Evolutionary conservation across 2,113 vertebrate genomes (phyloP), one percentile per base, ranked within the genome.

Genomic region (Actenoides lindsayi): DNA sequence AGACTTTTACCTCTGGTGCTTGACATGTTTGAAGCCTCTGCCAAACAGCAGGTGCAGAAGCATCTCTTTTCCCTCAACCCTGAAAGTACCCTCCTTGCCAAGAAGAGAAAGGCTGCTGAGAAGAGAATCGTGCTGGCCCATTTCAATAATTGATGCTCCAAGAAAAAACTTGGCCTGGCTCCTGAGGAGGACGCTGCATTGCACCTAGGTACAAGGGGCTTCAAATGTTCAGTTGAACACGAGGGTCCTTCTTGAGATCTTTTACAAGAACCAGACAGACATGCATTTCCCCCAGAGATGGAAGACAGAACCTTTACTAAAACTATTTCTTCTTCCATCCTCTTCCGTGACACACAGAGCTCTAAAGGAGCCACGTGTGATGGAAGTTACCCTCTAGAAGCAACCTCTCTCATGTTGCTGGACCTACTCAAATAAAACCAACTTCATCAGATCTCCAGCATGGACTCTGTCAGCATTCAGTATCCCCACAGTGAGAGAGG

Each of bases 321-420:
- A 19, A 57, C 23, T 25, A 39, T 18, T 51, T 42, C 37, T 44
- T 41, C 37, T 83, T 31, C 37, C 63, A 6, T 3, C 19, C 17
- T 25, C 20, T 48, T 21, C 27, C 3, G 18, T 2, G 9, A 39
- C 25, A 67, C 6, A 9, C 1, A 24, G 0, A 1, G 51, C 57
- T 93, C 71, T 68, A 54, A 46, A 39, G 48, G 33, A 91, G 17
- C 41, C 48, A 30, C 0, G 0, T 14, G 33, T 15, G n/a, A 48
- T n/a, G 14, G 16, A 51, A 62, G 35, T 41, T 39, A 39, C 19
- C 30, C 23, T 62, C 37, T 56, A 51, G 3, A 85, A 21, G 63
- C 6, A 46, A 16, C 16, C 23, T 20, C 39, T 70, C 11, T 25
- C 1, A 1, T 16, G 14, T 2, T 80, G 39, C 81, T 87, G 77